Percentiles rank a stretch among this genome's conserved stretches.
phyloP scores from a whole-genome alignment of 92 coral and sea anemone species.

The Palythoa grandis region DNA sequence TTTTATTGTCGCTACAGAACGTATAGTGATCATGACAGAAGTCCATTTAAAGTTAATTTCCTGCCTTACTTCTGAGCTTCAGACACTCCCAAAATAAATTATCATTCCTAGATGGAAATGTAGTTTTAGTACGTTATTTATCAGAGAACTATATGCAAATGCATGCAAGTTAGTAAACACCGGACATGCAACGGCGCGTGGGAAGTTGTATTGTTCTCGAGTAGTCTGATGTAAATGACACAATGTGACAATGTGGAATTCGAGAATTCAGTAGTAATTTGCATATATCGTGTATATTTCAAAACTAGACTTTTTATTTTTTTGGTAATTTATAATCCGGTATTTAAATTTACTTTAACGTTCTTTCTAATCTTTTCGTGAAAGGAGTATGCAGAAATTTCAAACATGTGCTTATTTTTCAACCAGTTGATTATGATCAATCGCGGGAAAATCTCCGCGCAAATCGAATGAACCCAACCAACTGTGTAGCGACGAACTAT shows the following conservation, averaged over 20 bases:
- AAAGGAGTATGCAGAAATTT: not conserved
- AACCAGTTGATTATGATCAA: not conserved
- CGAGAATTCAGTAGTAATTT: conserved; percentile 30
- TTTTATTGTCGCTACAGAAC: too few species aligned
- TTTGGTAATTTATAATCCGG: not conserved
- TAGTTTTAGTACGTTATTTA: not conserved
- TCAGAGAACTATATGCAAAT: conserved; percentile 28
- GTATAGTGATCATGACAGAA: too few species aligned
- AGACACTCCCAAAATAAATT: not conserved
- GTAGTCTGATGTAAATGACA: conserved; percentile 11
- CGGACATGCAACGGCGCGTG: not conserved
- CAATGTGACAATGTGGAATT: not conserved
- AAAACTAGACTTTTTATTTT: not conserved
- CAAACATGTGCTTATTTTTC: not conserved
- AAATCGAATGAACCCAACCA: conserved; percentile 15
- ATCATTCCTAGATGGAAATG: not conserved
- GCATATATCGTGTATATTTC: conserved; percentile 31
- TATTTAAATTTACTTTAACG: not conserved
- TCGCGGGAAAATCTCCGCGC: conserved; percentile 33
- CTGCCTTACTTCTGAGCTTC: too few species aligned
- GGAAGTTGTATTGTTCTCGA: conserved; percentile 20
- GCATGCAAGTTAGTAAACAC: not conserved
- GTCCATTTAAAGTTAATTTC: too few species aligned
- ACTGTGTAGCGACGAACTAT: conserved; percentile 21
- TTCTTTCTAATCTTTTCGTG: not conserved